phyloP scores from a whole-genome alignment of 1,140 invertebrate genomes.

The Drosophila tristis region DNA sequence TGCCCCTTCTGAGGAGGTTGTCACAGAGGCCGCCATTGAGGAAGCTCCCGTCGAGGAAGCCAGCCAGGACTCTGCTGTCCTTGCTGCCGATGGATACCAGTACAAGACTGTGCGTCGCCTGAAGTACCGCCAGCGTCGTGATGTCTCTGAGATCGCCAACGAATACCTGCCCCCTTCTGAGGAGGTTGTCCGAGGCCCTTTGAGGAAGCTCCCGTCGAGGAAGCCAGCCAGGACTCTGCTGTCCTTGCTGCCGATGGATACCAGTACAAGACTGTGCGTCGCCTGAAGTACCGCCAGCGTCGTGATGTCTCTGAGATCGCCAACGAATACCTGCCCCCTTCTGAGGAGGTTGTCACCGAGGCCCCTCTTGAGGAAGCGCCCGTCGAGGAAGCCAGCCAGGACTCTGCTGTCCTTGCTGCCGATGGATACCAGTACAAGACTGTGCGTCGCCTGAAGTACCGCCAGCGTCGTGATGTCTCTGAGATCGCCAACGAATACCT shows the following conservation, averaged over 20 bases:
- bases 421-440: conserved; percentile 66
- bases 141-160: conserved; percentile 59
- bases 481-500: conserved; percentile 60
- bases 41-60: no score
- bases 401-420: conserved; percentile 36
- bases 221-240: conserved; percentile 28
- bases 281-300: conserved; percentile 53
- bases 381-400: conserved; percentile 16
- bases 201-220: conserved; percentile 27
- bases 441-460: conserved; percentile 49
- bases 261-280: conserved; percentile 58
- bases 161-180: conserved; percentile 64
- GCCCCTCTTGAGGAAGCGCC: conserved; percentile 7
- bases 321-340: conserved; percentile 53
- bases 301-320: conserved; percentile 47
- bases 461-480: conserved; percentile 64
- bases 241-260: conserved; percentile 58
- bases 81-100: conserved; percentile 64
- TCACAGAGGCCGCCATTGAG: no score
- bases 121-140: conserved; percentile 64
- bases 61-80: no score
- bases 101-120: conserved; percentile 63
- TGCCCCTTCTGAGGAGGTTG: no score
- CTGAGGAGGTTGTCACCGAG: conserved; percentile 27
- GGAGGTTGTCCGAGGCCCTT: conserved; percentile 38